Conservation (phyloP, 2,113 vertebrate genomes). For the Holacanthus passer region DNA sequence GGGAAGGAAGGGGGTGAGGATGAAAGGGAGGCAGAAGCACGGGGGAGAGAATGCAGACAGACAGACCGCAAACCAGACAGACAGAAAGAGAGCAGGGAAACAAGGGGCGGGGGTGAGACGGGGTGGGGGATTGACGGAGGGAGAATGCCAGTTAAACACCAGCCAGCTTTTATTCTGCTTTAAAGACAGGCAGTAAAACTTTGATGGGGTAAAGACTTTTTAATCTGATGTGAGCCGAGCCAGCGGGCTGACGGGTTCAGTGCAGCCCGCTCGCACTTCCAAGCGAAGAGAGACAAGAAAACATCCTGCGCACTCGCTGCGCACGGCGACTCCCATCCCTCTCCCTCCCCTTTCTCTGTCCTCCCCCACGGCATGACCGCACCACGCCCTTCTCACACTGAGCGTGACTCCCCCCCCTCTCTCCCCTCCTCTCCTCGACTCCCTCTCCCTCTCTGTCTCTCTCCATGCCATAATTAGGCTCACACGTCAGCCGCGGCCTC, state of each 20-base stretch:
- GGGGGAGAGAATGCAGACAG: slow-evolving; percentile 41
- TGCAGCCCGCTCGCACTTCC: slow-evolving; percentile 54
- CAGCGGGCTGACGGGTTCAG: slow-evolving; percentile 62
- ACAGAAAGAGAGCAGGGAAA: slow-evolving; percentile 44
- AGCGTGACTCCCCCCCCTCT: slow-evolving; percentile 65
- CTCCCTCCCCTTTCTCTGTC: slow-evolving; percentile 8
- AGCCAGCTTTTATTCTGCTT: slow-evolving; percentile 81
- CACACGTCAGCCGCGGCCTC: slow-evolving; percentile 79
- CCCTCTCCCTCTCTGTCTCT: slow-evolving; percentile 62
- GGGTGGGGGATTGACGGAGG: slow-evolving; percentile 52
- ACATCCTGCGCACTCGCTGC: slow-evolving; percentile 58
- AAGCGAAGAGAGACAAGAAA: slow-evolving; percentile 57
- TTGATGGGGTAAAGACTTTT: slow-evolving; percentile 83
- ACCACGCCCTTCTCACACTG: slow-evolving; percentile 80
- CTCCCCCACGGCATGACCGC: slow-evolving; percentile 75
- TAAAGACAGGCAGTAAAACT: slow-evolving; percentile 81
- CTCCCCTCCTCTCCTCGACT: neutral
- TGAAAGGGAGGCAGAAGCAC: slow-evolving; percentile 33
- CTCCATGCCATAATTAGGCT: slow-evolving; percentile 83
- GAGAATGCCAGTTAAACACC: slow-evolving; percentile 77
- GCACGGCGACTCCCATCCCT: slow-evolving; percentile 13
- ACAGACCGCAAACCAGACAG: slow-evolving; percentile 40
- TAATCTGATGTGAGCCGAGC: slow-evolving; percentile 79
- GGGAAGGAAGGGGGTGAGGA: neutral
- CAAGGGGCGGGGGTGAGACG: slow-evolving; percentile 14